Conservation (phyloP, 2,797 vertebrate species). For the Esox masquinongy region DNA sequence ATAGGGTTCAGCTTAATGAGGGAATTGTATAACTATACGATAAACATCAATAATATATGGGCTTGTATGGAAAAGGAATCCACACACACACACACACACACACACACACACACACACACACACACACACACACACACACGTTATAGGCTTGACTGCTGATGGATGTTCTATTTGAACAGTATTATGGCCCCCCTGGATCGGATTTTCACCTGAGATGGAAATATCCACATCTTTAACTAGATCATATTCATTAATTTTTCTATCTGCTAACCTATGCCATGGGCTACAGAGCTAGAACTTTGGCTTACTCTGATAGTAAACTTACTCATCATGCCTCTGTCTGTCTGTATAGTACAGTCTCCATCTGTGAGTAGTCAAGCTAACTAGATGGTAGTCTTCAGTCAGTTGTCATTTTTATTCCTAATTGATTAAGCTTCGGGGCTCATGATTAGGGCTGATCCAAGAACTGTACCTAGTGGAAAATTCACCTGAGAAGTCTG, state of each 20-base stretch:
- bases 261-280: neutral
- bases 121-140: slow-evolving; percentile 8
- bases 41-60: slow-evolving; percentile 54
- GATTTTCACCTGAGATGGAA: slow-evolving; percentile 49
- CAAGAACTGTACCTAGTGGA: too few species aligned
- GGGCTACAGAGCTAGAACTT: neutral
- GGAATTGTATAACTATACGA: slow-evolving; percentile 34
- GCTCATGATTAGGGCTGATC: too few species aligned
- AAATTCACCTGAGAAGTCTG: neutral
- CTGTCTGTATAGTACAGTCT: slow-evolving; percentile 28
- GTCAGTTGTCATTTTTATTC: too few species aligned
- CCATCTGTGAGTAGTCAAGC: neutral
- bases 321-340: neutral
- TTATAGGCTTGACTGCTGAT: slow-evolving; percentile 2
- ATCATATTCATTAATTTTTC: neutral
- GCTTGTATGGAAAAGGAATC: slow-evolving; percentile 27
- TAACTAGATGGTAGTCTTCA: too few species aligned
- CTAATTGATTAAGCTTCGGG: too few species aligned
- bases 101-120: neutral
- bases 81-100: neutral
- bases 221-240: slow-evolving; percentile 41
- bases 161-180: slow-evolving; percentile 45
- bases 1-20: slow-evolving; percentile 22
- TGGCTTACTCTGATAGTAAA: neutral
- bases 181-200: slow-evolving; percentile 28